A percentile compares a stretch with the other conserved stretches of the same genome.
Evolutionary conservation across 2,113 vertebrate species (phyloP).

Genomic region (Ibidorhyncha struthersii): DNA sequence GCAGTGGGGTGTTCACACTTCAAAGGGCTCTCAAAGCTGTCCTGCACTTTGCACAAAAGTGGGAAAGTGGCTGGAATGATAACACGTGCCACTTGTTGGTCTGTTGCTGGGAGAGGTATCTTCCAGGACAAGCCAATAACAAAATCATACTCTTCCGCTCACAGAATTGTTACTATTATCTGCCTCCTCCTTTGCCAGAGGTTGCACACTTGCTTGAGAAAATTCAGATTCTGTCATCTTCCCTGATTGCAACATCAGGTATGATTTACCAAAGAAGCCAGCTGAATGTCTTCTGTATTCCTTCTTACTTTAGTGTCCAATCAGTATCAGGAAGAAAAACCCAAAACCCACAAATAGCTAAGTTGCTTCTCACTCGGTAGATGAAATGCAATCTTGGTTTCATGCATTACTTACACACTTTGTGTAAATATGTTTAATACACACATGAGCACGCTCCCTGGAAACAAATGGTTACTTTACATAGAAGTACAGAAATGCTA

Average conservation of each 20-base stretch:
- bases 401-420: not conserved
- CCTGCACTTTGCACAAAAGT: not conserved
- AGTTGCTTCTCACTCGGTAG: not conserved
- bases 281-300: not conserved
- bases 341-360: not conserved
- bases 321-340: not conserved
- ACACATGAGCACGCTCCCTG: not conserved
- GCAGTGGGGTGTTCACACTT: not conserved
- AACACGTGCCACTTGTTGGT: not conserved
- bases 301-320: not conserved
- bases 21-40: not conserved
- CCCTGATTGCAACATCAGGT: not conserved
- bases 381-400: not conserved
- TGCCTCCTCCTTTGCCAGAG: not conserved
- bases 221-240: not conserved
- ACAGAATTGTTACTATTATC: not conserved
- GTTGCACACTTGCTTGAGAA: not conserved
- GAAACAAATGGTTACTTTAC: not conserved
- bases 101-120: not conserved
- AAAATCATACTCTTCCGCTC: not conserved
- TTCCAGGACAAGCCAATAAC: not conserved
- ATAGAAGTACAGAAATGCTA: not conserved
- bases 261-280: not conserved
- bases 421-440: not conserved
- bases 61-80: not conserved